phyloP scores from a whole-genome alignment of 2,797 vertebrate genomes.

The Sebastes alutus region DNA sequence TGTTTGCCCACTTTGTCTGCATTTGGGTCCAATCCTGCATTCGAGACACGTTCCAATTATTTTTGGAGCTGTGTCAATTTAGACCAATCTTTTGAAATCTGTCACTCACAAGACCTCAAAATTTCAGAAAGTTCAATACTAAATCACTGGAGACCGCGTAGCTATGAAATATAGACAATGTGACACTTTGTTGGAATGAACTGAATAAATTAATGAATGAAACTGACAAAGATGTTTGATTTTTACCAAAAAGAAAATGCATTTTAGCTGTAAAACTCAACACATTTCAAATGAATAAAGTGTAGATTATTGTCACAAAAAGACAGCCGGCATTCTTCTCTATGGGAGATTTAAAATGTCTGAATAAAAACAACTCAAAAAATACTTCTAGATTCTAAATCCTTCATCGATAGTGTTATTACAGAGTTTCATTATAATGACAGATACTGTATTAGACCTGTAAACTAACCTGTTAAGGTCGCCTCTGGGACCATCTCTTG shows the following conservation, averaged over 20 bases:
- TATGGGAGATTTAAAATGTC: background rate
- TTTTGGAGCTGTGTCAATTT: background rate
- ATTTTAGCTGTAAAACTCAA: background rate
- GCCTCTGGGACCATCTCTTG: background rate
- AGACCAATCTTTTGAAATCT: background rate
- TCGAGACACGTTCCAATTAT: background rate
- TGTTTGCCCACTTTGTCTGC: background rate
- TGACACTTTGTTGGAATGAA: background rate
- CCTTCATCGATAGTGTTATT: background rate
- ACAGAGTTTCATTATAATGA: background rate
- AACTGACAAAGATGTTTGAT: too few species aligned
- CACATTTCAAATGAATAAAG: background rate
- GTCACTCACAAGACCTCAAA: background rate
- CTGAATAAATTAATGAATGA: too few species aligned
- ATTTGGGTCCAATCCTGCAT: background rate
- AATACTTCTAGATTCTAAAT: background rate
- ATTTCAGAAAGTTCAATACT: background rate
- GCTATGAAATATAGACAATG: background rate
- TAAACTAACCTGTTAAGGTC: too few species aligned
- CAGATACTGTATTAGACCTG: too few species aligned
- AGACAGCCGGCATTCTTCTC: background rate
- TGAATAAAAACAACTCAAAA: background rate
- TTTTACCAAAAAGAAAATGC: background rate
- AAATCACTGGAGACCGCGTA: background rate
- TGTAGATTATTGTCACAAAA: background rate